These are phyloP conservation scores for Gerris lacustris DNA, from an alignment of 2,888 invertebrate species.

Conservation along the genomic window DNA sequence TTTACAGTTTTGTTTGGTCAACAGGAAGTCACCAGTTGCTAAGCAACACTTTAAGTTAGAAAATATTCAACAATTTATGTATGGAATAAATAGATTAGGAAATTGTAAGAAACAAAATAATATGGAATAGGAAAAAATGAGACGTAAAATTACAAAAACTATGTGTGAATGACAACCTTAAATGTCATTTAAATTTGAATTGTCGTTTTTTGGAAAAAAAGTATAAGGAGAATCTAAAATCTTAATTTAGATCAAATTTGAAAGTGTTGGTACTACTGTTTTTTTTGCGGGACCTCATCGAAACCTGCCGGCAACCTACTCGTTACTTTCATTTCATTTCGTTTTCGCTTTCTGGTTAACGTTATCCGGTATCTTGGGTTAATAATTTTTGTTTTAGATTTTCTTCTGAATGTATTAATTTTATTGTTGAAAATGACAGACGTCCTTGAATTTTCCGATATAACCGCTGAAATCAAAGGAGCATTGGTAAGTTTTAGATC, in stretches of 20 bases:
- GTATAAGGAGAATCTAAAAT: not conserved
- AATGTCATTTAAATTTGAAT: too few relatives aligned
- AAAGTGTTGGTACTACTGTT: not conserved
- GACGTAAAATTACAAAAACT: too few relatives aligned
- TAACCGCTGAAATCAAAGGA: conserved; percentile 71
- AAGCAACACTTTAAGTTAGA: not conserved
- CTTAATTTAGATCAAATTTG: not conserved
- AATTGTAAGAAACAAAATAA: too few relatives aligned
- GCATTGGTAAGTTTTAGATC: conserved; percentile 55
- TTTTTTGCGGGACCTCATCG: not conserved
- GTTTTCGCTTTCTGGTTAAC: not conserved
- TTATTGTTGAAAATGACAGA: conserved; percentile 47
- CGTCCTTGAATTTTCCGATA: conserved; percentile 76
- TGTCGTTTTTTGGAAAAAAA: not conserved
- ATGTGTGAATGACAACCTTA: too few relatives aligned
- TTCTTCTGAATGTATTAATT: not conserved
- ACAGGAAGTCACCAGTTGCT: not conserved
- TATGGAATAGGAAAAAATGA: too few relatives aligned
- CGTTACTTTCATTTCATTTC: not conserved
- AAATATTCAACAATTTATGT: too few relatives aligned
- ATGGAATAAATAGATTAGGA: too few relatives aligned
- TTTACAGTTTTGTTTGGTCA: not conserved
- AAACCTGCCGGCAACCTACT: not conserved
- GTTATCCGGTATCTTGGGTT: not conserved
- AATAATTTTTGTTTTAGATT: not conserved